Conservation (phyloP, 2,888 invertebrate genomes). For the Calameuta idolon region DNA sequence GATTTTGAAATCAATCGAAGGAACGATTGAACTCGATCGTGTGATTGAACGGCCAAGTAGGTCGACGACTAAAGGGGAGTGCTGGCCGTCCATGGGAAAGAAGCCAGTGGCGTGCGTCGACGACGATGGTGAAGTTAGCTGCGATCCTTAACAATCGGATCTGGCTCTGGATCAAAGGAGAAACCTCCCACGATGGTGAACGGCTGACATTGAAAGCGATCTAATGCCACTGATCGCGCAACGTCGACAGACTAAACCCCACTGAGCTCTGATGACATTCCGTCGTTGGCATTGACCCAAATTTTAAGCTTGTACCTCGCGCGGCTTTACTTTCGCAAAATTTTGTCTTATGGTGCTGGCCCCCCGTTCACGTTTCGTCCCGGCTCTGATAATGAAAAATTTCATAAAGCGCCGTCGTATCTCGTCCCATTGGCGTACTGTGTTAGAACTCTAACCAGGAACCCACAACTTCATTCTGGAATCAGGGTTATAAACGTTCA, state of each 20-base stretch:
- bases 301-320: slow-evolving; percentile 31
- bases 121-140: neutral
- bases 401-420: neutral
- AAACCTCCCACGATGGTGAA: slow-evolving; percentile 6
- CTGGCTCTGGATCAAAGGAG: neutral
- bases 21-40: no score
- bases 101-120: neutral
- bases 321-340: neutral
- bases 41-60: neutral
- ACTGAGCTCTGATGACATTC: slow-evolving; percentile 44
- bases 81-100: neutral
- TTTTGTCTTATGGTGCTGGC: neutral
- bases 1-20: no score
- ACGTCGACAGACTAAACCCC: slow-evolving; percentile 31
- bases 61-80: neutral
- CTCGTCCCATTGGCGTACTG: neutral
- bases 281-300: slow-evolving; percentile 66
- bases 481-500: neutral
- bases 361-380: neutral
- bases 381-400: neutral
- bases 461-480: neutral
- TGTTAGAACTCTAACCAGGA: neutral
- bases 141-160: neutral
- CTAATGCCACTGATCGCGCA: slow-evolving; percentile 17
- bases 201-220: slow-evolving; percentile 27